Evolutionary conservation across 1,140 invertebrate genomes (phyloP).

Genomic region (Conus ventricosus): DNA sequence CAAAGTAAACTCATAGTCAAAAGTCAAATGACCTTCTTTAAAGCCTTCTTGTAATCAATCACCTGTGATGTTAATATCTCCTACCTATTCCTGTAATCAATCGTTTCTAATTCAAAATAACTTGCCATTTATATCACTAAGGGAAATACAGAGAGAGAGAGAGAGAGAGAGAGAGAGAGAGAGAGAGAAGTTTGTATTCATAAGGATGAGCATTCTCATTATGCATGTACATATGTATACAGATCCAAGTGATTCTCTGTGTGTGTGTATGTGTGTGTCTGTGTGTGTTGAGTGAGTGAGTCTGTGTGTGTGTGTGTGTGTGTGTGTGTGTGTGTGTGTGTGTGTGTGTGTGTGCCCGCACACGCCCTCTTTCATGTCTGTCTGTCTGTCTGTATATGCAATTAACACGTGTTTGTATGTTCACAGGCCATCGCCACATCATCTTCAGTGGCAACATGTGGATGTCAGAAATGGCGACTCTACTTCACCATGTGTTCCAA

Average conservation of each 20-base stretch:
- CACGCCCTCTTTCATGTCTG: neutral
- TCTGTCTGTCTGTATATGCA: neutral
- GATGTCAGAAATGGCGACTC: neutral
- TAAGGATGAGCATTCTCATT: neutral
- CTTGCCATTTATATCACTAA: too few relatives aligned
- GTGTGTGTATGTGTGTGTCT: neutral
- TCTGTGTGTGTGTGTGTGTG: neutral
- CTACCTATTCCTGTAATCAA: too few relatives aligned
- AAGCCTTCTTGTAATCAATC: too few relatives aligned
- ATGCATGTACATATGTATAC: neutral
- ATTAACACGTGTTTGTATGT: neutral
- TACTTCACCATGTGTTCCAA: neutral
- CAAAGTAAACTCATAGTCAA: too few relatives aligned
- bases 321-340: neutral
- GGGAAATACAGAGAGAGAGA: too few relatives aligned
- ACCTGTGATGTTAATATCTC: too few relatives aligned
- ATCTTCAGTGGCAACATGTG: neutral
- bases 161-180: too few relatives aligned
- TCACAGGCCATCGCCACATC: neutral
- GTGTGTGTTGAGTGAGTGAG: neutral
- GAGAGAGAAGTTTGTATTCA: neutral
- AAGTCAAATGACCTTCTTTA: too few relatives aligned
- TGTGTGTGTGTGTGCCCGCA: neutral
- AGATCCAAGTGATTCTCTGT: neutral
- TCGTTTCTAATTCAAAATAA: too few relatives aligned